Percentiles rank a stretch among this genome's conserved stretches.
Conservation (phyloP, 2,113 vertebrate species). For the Pagrus major region DNA sequence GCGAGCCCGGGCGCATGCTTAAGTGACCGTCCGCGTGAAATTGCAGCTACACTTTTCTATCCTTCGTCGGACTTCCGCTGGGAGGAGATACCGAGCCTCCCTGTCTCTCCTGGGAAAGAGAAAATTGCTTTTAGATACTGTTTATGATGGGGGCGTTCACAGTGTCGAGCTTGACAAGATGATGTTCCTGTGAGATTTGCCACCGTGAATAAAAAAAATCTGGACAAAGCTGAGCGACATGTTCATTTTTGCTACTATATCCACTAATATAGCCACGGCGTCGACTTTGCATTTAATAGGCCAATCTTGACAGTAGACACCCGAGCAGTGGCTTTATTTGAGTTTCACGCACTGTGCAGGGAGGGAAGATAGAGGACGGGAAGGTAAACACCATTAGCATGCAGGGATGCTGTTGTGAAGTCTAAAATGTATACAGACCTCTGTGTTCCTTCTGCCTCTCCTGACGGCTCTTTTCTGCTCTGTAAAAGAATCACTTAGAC, state of each 20-base stretch:
- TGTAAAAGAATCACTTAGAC: slow-evolving; percentile 39
- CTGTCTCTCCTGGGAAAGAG: slow-evolving; percentile 21
- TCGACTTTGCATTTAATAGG: slow-evolving; percentile 14
- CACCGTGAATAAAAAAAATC: slow-evolving; percentile 31
- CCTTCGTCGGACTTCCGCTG: slow-evolving; percentile 35
- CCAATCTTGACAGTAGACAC: not conserved
- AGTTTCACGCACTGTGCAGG: slow-evolving; percentile 14
- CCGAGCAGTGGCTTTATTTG: slow-evolving; percentile 13
- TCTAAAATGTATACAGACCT: slow-evolving; percentile 10
- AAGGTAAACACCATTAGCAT: slow-evolving; percentile 55
- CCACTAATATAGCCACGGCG: slow-evolving; percentile 20
- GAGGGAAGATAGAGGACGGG: not conserved
- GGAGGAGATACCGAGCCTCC: slow-evolving; percentile 37
- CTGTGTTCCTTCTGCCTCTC: slow-evolving; percentile 10
- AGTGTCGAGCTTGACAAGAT: slow-evolving; percentile 34
- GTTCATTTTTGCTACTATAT: no score
- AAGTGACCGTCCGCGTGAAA: slow-evolving; percentile 24
- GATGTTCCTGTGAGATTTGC: slow-evolving; percentile 51
- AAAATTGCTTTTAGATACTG: slow-evolving; percentile 56
- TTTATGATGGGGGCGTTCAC: slow-evolving; percentile 53
- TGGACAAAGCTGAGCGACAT: slow-evolving; percentile 39
- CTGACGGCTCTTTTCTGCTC: slow-evolving; percentile 1
- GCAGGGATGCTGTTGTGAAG: slow-evolving; percentile 34
- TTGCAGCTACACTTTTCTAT: slow-evolving; percentile 33
- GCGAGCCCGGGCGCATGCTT: not conserved